Base-by-base conservation (phyloP, 1,140 invertebrate species). In the Drosophila truncata region DNA sequence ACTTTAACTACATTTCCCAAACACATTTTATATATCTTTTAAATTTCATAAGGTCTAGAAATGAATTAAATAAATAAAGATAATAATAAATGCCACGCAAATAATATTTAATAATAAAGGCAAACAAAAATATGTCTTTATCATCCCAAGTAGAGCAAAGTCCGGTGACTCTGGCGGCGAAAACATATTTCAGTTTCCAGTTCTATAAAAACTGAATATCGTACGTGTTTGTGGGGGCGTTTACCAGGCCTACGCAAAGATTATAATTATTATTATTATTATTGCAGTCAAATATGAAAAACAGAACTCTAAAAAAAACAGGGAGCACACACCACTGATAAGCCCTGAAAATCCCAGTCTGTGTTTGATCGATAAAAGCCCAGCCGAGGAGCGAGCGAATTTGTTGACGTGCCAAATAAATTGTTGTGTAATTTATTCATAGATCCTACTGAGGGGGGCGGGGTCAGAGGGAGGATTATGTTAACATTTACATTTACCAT, bases 311-410 rank as follows among this genome's bases (percentile, higher is more conserved):
- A 46, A 74, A 35, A 74, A 35, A 78, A 52, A 69, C 63, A 69
- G 49, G 57, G 50, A 80, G 23, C 41, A 16, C 52, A 55, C 31
- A 37, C 25, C 20, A 35, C 29, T 44, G 54, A 59, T 41, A 47
- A 58, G 67, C 61, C 67, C 25, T 49, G 35, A 70, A 73, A 62
- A 49, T 81, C 41, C 29, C 54, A 74, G 44, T 76, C 58, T 82
- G 77, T 82, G 87, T 91, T 91, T 91, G 87, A 91, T 87, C 82
- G 87, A 87, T 86, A 83, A 71, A 42, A 33, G 27, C 49, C 31
- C 2, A 42, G 37, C 37, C 37, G 33, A 39, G 46, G 52, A 61
- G 55, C 39, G 37, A n/a, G 39, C 37, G 46, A 67, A 63, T 50
- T 58, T 59, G 60, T 70, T 78, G 64, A 81, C 78, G 66, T 78